Conservation (phyloP, 1,140 invertebrate species). For the Ooceraea biroi region DNA sequence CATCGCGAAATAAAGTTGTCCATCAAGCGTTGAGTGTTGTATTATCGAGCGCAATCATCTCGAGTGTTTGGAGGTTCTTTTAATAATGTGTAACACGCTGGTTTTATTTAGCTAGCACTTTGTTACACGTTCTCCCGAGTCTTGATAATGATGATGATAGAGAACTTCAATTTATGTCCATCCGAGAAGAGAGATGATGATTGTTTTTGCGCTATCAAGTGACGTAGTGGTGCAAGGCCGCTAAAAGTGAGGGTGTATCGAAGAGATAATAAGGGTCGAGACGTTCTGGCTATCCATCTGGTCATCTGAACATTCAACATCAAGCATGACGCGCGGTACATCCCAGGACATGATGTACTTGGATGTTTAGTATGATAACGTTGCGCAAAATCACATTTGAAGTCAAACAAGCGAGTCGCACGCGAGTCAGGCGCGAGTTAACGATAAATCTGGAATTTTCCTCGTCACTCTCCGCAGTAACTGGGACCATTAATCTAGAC, state of each 20-base stretch:
- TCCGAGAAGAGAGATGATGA: background rate
- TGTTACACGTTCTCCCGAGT: too few relatives aligned
- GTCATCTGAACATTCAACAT: too few relatives aligned
- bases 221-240: background rate
- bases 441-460: conserved; percentile 32
- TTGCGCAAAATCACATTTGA: conserved; percentile 29
- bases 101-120: too few relatives aligned
- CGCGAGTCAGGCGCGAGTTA: conserved; percentile 26
- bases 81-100: conserved; percentile 42
- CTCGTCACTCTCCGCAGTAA: background rate
- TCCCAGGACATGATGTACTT: background rate
- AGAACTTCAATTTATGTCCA: background rate
- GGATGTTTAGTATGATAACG: conserved; percentile 28
- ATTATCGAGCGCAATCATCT: conserved; percentile 58
- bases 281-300: background rate
- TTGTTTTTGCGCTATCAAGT: background rate
- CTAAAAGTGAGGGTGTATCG: conserved; percentile 6
- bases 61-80: conserved; percentile 53
- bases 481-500: conserved; percentile 30
- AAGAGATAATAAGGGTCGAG: conserved; percentile 18
- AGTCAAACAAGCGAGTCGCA: conserved; percentile 26
- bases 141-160: too few relatives aligned
- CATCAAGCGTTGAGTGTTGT: conserved; percentile 62
- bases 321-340: background rate
- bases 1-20: conserved; percentile 60